These are phyloP conservation scores for Plectrocnemia conspersa DNA, from an alignment of 1,140 invertebrate species.

Conservation along the genomic window DNA sequence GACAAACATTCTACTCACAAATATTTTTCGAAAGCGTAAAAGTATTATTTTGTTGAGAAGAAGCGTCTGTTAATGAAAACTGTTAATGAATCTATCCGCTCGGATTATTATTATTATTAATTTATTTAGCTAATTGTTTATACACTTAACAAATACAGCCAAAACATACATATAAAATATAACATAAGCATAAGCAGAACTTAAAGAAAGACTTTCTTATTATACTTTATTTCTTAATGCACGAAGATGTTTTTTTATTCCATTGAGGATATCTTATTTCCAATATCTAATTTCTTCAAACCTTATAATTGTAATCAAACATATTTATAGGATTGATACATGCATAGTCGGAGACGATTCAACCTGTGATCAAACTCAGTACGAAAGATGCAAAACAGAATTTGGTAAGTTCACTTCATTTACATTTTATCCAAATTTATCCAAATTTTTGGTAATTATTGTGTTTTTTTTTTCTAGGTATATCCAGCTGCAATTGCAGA, in stretches of 20 bases:
- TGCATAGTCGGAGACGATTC: slow-evolving; percentile 90
- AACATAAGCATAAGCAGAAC: neutral
- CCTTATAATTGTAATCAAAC: neutral
- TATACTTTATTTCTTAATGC: neutral
- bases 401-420: slow-evolving; percentile 49
- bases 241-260: slow-evolving; percentile 1
- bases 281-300: neutral
- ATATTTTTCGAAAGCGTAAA: too few relatives aligned
- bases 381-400: slow-evolving; percentile 84
- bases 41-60: too few relatives aligned
- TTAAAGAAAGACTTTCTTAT: neutral
- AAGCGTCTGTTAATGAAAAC: too few relatives aligned
- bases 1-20: too few relatives aligned
- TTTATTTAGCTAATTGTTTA: too few relatives aligned
- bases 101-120: too few relatives aligned
- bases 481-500: slow-evolving; percentile 87
- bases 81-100: too few relatives aligned
- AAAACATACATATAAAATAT: neutral
- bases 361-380: slow-evolving; percentile 83
- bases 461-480: slow-evolving; percentile 52
- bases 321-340: slow-evolving; percentile 73
- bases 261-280: neutral
- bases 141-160: too few relatives aligned
- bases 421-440: neutral
- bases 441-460: slow-evolving; percentile 1